Evolutionary conservation across 2,888 invertebrate genomes (phyloP).

Genomic region (Hermodice carunculata): DNA sequence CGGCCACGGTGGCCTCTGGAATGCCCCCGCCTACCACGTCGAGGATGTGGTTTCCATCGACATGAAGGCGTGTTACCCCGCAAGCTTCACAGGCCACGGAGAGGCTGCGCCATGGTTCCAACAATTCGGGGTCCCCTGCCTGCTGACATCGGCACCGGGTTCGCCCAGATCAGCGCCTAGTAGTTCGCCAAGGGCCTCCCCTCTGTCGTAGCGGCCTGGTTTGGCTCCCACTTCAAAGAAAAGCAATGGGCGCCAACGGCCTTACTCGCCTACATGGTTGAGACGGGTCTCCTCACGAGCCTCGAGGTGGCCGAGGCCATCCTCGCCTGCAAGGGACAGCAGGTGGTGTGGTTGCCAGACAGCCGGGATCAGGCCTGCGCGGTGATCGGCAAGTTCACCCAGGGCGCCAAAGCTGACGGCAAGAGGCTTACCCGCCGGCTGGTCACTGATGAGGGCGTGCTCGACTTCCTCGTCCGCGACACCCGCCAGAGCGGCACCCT

Average conservation of each 20-base stretch:
- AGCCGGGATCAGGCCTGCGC: constrained; percentile 12
- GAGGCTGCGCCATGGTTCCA: no score
- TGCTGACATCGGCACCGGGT: no score
- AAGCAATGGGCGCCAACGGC: constrained; percentile 9
- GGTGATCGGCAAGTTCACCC: constrained; percentile 17
- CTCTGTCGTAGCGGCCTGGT: constrained; percentile 15
- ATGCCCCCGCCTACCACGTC: no score
- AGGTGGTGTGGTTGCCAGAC: constrained; percentile 3
- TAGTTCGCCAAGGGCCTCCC: no score
- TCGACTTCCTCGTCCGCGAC: not conserved
- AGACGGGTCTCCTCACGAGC: constrained; percentile 3
- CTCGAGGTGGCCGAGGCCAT: constrained; percentile 6
- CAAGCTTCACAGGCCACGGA: no score
- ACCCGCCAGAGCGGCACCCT: no score
- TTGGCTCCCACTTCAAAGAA: constrained; percentile 9
- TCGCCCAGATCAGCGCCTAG: no score
- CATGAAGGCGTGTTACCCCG: no score
- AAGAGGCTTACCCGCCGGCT: constrained; percentile 6
- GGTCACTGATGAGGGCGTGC: constrained; percentile 10
- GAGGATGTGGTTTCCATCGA: no score
- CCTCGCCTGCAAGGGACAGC: constrained; percentile 4
- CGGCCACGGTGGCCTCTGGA: no score
- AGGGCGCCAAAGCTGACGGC: constrained; percentile 15
- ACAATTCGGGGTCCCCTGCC: no score
- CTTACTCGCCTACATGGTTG: constrained; percentile 7